Evolutionary conservation across 2,113 vertebrate species (phyloP).

Genomic region (Furnarius figulus): DNA sequence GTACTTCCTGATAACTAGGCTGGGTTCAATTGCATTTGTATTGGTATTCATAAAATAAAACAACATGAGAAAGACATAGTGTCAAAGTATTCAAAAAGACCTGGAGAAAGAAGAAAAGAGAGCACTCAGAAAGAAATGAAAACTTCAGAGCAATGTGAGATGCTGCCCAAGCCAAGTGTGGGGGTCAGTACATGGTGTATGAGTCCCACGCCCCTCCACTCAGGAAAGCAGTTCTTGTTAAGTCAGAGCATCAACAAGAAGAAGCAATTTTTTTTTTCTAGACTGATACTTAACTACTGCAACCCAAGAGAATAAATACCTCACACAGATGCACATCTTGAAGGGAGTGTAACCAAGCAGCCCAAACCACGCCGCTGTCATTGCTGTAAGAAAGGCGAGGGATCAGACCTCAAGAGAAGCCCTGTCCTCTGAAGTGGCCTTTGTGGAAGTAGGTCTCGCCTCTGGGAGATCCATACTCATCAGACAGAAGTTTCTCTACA

Average conservation of each 20-base stretch:
- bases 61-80: background rate
- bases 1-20: background rate
- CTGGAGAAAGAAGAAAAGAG: background rate
- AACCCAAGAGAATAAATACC: background rate
- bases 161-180: background rate
- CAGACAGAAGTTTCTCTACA: background rate
- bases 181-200: background rate
- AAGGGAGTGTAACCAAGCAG: background rate
- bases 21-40: background rate
- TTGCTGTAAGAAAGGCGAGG: background rate
- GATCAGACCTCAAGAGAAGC: background rate
- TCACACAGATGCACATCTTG: background rate
- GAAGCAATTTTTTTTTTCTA: background rate
- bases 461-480: background rate
- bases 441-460: background rate
- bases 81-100: background rate
- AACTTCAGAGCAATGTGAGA: background rate
- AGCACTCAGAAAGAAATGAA: background rate
- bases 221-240: background rate
- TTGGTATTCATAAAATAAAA: background rate
- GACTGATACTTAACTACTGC: background rate
- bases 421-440: background rate
- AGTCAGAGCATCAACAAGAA: background rate
- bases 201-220: background rate
- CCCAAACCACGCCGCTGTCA: background rate